Evolutionary conservation across 2,113 vertebrate genomes (phyloP).

Genomic region (Halcyon malimbica): DNA sequence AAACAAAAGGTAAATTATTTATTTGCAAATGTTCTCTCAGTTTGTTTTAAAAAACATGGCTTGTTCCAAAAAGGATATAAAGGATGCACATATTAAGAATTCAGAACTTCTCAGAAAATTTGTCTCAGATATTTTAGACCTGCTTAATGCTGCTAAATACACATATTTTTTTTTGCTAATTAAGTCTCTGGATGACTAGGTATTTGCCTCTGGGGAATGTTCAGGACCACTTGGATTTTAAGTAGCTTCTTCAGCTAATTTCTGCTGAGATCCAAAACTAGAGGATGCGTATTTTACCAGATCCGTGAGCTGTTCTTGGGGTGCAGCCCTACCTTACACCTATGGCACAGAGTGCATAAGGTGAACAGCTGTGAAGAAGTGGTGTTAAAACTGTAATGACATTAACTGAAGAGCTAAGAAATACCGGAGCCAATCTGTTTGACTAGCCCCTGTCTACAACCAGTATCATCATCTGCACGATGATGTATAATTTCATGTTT

Average conservation of each 20-base stretch:
- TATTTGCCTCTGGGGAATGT: background rate
- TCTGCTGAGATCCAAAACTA: background rate
- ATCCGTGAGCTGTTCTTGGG: background rate
- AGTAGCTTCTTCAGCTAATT: background rate
- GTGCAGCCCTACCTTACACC: background rate
- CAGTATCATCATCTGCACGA: background rate
- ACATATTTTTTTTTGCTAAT: background rate
- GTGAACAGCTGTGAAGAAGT: background rate
- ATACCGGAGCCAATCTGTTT: background rate
- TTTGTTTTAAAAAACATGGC: background rate
- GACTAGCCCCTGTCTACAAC: background rate
- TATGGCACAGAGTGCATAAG: fast-evolving
- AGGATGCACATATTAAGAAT: background rate
- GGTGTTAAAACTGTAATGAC: fast-evolving
- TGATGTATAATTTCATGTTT: background rate
- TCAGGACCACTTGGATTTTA: background rate
- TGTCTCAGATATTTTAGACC: background rate
- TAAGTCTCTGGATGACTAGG: background rate
- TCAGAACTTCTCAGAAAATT: background rate
- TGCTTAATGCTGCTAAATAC: background rate
- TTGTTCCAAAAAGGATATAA: background rate
- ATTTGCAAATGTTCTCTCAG: background rate
- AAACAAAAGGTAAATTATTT: background rate
- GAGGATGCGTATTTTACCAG: fast-evolving
- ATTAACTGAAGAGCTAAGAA: background rate